These are phyloP conservation scores for Erebia palarica DNA, from an alignment of 2,888 invertebrate species.

Conservation along the genomic window DNA sequence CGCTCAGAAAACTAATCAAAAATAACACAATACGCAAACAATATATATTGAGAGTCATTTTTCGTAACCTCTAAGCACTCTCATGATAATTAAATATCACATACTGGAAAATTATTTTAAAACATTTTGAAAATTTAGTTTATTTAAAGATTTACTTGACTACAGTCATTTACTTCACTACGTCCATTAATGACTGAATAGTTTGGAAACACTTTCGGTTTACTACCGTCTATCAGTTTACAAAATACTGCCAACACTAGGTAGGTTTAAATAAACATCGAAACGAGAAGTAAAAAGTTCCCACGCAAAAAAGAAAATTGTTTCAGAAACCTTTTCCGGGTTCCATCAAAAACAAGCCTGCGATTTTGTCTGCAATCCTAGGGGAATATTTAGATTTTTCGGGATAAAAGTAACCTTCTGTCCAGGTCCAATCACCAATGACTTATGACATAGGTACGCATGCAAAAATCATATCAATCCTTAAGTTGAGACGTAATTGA, in stretches of 20 bases:
- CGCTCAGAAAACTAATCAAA: background rate
- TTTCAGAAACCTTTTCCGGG: constrained; percentile 19
- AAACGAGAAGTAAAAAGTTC: constrained; percentile 15
- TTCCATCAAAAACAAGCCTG: too few relatives aligned
- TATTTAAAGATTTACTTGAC: background rate
- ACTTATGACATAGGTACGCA: too few relatives aligned
- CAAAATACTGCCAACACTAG: constrained; percentile 9
- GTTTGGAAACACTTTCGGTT: background rate
- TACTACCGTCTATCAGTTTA: constrained; percentile 4
- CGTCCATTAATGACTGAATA: background rate
- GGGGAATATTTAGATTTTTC: too few relatives aligned
- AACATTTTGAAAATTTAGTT: background rate
- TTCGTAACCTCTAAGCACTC: background rate
- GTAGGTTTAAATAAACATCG: background rate
- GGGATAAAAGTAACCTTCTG: too few relatives aligned
- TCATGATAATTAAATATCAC: background rate
- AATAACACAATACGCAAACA: background rate
- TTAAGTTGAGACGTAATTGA: too few relatives aligned
- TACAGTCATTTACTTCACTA: background rate
- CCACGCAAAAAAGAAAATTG: constrained; percentile 14
- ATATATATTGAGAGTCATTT: background rate
- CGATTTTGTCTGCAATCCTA: too few relatives aligned
- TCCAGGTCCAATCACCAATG: too few relatives aligned
- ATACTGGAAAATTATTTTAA: background rate
- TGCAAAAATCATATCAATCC: too few relatives aligned